Evolutionary conservation across 2,113 vertebrate species (phyloP).

Genomic region (Halichoeres trimaculatus): DNA sequence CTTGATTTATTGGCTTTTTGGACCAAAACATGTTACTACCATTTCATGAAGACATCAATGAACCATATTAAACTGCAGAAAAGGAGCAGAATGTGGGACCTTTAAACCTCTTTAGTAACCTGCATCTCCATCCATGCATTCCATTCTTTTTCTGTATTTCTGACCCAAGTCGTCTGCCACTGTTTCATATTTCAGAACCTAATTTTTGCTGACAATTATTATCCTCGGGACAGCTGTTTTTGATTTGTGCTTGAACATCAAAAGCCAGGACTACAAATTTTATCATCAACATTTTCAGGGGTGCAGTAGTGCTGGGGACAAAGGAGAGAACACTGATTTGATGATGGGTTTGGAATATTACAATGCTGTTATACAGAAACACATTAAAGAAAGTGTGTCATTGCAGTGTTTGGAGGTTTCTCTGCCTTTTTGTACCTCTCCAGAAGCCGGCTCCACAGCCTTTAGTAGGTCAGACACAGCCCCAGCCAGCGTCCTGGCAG

Average conservation of each 20-base stretch:
- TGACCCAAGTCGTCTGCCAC: not conserved
- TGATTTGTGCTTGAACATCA: not conserved
- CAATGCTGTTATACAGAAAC: not conserved
- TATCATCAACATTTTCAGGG: too few relatives aligned
- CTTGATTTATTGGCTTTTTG: too few relatives aligned
- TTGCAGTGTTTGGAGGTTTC: not conserved
- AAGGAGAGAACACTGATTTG: not conserved
- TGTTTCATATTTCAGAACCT: not conserved
- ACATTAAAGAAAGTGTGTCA: not conserved
- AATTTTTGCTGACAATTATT: not conserved
- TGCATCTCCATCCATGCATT: not conserved
- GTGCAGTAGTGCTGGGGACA: too few relatives aligned
- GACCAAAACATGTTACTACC: too few relatives aligned
- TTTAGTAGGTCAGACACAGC: constrained; percentile 96
- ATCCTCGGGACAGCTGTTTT: too few relatives aligned
- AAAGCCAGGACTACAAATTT: not conserved
- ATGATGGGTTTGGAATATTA: not conserved
- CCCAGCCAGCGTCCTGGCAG: constrained; percentile 91
- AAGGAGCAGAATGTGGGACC: too few relatives aligned
- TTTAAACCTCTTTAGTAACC: not conserved
- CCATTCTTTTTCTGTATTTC: not conserved
- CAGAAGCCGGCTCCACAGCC: constrained; percentile 95
- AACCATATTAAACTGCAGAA: too few relatives aligned
- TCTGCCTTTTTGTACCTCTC: constrained; percentile 87
- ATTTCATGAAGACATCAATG: too few relatives aligned